A percentile compares a stretch with the other conserved stretches of the same genome.
phyloP scores from a whole-genome alignment of 2,797 vertebrate genomes.

The Cryptoblepharus egeriae region DNA sequence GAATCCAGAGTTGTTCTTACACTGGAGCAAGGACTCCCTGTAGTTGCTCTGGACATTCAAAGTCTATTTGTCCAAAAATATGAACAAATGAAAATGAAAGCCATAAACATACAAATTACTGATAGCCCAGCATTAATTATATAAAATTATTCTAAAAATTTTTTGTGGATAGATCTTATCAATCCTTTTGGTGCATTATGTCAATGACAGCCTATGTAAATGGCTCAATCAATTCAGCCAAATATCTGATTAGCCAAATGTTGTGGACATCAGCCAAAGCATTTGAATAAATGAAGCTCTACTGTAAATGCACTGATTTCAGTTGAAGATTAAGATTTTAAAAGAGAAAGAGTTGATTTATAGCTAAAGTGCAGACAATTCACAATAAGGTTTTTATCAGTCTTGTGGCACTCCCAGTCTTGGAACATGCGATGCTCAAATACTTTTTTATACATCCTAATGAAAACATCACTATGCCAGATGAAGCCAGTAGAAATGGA shows the following conservation, averaged over 20 bases:
- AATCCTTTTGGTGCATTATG: background rate
- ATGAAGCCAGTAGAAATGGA: slow-evolving; percentile 68
- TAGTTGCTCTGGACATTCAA: too few species aligned
- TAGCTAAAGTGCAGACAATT: slow-evolving; percentile 26
- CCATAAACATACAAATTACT: background rate
- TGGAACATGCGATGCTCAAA: slow-evolving; percentile 30
- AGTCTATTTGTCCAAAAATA: too few species aligned
- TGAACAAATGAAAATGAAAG: slow-evolving; percentile 9
- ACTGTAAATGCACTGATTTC: background rate
- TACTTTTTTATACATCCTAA: slow-evolving; percentile 48
- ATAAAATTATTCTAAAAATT: background rate
- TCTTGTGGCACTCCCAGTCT: slow-evolving; percentile 37
- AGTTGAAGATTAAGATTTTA: background rate
- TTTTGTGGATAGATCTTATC: background rate
- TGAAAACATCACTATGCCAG: slow-evolving; percentile 56
- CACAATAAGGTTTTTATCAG: slow-evolving; percentile 43
- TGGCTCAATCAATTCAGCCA: background rate
- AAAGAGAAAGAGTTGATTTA: background rate
- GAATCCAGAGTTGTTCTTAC: too few species aligned
- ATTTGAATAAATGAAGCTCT: slow-evolving; percentile 10
- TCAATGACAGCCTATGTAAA: background rate
- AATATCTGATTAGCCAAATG: background rate
- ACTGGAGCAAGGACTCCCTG: too few species aligned
- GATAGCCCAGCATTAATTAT: background rate
- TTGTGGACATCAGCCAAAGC: background rate